A percentile compares a stretch with the other conserved stretches of the same genome.
Evolutionary conservation across 2,888 invertebrate species (phyloP).

Genomic region (Acrobasis repandana): DNA sequence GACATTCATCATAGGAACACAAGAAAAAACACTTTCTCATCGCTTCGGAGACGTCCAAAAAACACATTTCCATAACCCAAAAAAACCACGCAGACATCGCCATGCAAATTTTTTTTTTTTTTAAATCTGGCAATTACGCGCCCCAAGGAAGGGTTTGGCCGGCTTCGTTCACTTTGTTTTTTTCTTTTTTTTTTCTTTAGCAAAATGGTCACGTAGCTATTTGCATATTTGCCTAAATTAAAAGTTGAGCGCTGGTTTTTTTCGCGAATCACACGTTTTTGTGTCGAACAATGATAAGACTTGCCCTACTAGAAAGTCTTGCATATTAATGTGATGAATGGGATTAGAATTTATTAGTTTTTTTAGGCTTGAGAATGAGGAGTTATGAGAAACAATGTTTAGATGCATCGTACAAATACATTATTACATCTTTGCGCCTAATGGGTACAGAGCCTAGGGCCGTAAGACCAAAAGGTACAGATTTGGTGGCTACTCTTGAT

Average conservation of each 20-base stretch:
- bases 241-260: conserved; percentile 68
- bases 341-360: conserved; percentile 53
- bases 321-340: conserved; percentile 59
- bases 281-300: conserved; percentile 58
- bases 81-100: conserved; percentile 59
- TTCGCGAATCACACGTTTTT: conserved; percentile 77
- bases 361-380: conserved; percentile 45
- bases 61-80: conserved; percentile 56
- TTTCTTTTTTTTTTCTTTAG: conserved; percentile 76
- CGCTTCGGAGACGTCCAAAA: conserved; percentile 42
- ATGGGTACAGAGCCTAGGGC: no score
- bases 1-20: conserved; percentile 51
- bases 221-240: conserved; percentile 79
- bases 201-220: conserved; percentile 80
- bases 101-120: conserved; percentile 75
- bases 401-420: not conserved
- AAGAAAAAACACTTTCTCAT: conserved; percentile 76
- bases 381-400: conserved; percentile 25
- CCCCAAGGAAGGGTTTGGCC: conserved; percentile 73
- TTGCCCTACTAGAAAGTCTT: conserved; percentile 55
- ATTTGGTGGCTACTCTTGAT: no score
- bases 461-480: no score
- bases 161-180: conserved; percentile 56
- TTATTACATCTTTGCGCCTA: no score
- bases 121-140: conserved; percentile 68